A percentile compares a stretch with the other conserved stretches of the same genome.
These are phyloP conservation scores for Crossoptilon crossoptilon DNA, from an alignment of 2,797 vertebrate species.

Conservation along the genomic window DNA sequence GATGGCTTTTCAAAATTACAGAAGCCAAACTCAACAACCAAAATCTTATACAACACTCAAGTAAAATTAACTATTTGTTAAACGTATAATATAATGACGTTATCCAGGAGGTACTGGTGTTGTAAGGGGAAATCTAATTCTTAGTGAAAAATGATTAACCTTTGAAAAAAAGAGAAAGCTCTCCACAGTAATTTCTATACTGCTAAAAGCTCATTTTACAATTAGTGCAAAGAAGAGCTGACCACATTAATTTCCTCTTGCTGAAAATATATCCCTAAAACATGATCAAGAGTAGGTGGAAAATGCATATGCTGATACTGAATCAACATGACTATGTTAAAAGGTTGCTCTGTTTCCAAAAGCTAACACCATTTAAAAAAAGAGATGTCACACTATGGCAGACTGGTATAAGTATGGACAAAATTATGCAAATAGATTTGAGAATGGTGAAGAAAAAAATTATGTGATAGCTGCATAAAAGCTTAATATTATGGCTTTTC, in stretches of 20 bases:
- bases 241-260: not conserved
- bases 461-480: not conserved
- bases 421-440: not conserved
- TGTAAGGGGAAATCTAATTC: not conserved
- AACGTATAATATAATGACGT: not conserved
- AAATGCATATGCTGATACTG: not conserved
- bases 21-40: not conserved
- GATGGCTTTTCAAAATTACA: not conserved
- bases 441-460: not conserved
- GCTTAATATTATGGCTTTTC: not conserved
- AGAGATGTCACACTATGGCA: not conserved
- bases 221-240: not conserved
- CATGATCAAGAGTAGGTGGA: not conserved
- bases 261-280: not conserved
- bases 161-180: not conserved
- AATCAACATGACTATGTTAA: not conserved
- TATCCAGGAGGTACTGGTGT: not conserved
- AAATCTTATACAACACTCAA: not conserved
- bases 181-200: not conserved
- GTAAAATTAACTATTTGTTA: not conserved
- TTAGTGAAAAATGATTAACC: not conserved
- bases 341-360: not conserved
- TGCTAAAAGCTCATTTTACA: not conserved
- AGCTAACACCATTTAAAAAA: not conserved
- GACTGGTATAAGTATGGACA: not conserved